These are phyloP conservation scores for Pyrgus malvae DNA, from an alignment of 2,888 invertebrate species.

Conservation along the genomic window DNA sequence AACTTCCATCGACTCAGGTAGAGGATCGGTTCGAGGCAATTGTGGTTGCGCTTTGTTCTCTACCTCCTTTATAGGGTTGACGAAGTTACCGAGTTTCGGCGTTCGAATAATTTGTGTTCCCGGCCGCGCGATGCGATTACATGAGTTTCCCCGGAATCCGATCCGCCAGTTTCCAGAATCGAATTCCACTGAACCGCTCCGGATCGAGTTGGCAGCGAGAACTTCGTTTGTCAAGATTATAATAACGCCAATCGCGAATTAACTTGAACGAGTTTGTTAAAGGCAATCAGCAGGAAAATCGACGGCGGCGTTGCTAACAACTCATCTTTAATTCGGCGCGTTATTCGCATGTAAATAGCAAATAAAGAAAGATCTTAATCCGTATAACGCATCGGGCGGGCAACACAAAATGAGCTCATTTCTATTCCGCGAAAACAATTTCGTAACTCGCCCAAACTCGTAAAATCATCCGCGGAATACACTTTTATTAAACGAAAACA, in stretches of 20 bases:
- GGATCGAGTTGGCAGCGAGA: constrained; percentile 50
- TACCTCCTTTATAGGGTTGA: constrained; percentile 75
- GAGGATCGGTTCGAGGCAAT: constrained; percentile 57
- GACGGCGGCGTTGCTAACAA: constrained; percentile 14
- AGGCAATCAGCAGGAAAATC: constrained; percentile 28
- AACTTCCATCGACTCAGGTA: constrained; percentile 74
- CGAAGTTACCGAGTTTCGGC: constrained; percentile 77
- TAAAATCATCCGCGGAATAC: constrained; percentile 67
- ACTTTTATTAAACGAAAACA: constrained; percentile 74
- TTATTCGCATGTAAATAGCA: constrained; percentile 45
- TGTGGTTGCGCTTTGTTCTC: constrained; percentile 79
- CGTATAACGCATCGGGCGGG: constrained; percentile 43
- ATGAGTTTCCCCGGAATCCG: constrained; percentile 67
- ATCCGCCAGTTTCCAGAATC: constrained; percentile 62
- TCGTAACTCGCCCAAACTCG: constrained; percentile 65
- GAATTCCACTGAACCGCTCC: constrained; percentile 60
- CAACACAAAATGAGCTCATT: constrained; percentile 58
- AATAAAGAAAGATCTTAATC: constrained; percentile 47
- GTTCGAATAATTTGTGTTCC: constrained; percentile 77
- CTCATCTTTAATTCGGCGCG: constrained; percentile 30
- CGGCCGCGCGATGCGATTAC: constrained; percentile 75
- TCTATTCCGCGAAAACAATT: constrained; percentile 65
- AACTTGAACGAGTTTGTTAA: constrained; percentile 38
- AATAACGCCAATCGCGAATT: constrained; percentile 40
- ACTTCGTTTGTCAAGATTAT: constrained; percentile 52